Base-by-base conservation (phyloP, 2,888 invertebrate species). In the Coremacera marginata region DNA sequence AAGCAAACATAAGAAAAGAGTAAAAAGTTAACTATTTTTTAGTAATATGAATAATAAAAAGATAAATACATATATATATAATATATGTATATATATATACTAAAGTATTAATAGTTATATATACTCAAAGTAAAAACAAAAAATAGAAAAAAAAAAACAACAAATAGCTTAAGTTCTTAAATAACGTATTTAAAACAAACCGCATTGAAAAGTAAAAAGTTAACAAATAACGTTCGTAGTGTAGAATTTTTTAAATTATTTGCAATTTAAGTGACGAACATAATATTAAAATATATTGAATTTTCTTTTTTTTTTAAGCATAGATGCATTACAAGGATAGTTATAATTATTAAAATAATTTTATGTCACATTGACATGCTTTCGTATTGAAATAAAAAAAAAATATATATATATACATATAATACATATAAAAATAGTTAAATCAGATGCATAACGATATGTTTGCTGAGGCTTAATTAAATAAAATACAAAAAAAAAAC, bases 1-100 rank as follows among this genome's bases (percentile, higher is more conserved):
- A 75, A 57, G 70, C 51, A 34, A 75, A 52, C 31, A 72, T 25
- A 52, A 37, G 25, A 51, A 68, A 49, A 85, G 84, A 87, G 88
- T 86, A 87, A 86, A 87, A 88, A 87, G 86, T 87, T 87, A 87
- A 87, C 86, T 87, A 87, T 87, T 87, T 87, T 83, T 86, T 87
- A 87, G 79, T 76, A 84, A 86, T 79, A 84, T 79, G 49, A 79
- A 37, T 73, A 74, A 31, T 4, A 75, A 51, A 44, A 60, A 60
- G 62, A 65, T 60, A 68, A 74, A 76, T 11, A 79, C 73, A 52
- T 74, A 72, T 77, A 44, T 73, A 37, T 25, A 79, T 3, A 63
- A 37, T 37, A 37, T 37, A 37, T 37, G 11, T 4, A 63, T 31
- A 31, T 31, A 31, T 31, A 31, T 31, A 31, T 31, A 31, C 3